Percentiles rank a stretch among this genome's conserved stretches.
phyloP scores from a whole-genome alignment of 2,888 invertebrate genomes.

The Drosophila putrida region DNA sequence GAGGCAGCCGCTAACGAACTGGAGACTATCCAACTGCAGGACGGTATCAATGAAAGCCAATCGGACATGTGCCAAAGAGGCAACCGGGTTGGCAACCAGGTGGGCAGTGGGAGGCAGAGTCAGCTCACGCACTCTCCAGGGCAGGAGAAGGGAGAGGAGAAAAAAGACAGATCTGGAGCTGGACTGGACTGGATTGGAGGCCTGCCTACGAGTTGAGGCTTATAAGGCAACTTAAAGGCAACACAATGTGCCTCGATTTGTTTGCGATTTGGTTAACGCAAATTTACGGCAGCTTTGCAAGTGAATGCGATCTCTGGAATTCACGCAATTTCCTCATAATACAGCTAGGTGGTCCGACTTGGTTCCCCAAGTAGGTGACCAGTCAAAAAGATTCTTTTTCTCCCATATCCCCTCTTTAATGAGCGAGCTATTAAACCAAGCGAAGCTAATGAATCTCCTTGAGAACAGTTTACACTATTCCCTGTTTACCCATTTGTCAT shows the following conservation, averaged over 20 bases:
- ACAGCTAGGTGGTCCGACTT: slow-evolving; percentile 59
- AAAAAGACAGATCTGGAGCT: slow-evolving; percentile 12
- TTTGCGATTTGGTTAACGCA: slow-evolving; percentile 73
- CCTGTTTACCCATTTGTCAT: slow-evolving; percentile 57
- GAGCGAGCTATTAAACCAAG: slow-evolving; percentile 50
- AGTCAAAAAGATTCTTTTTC: slow-evolving; percentile 6
- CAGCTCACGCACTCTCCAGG: slow-evolving; percentile 60
- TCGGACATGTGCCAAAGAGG: slow-evolving; percentile 76
- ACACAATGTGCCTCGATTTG: slow-evolving; percentile 71
- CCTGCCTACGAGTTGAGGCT: slow-evolving; percentile 40
- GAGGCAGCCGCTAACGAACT: slow-evolving; percentile 73
- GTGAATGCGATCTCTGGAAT: slow-evolving; percentile 30
- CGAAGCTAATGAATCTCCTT: slow-evolving; percentile 34
- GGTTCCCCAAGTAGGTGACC: slow-evolving; percentile 12
- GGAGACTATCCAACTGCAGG: slow-evolving; percentile 42
- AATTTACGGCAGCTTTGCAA: slow-evolving; percentile 61
- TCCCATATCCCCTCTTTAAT: slow-evolving; percentile 4
- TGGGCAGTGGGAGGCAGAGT: slow-evolving; percentile 50
- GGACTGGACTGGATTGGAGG: slow-evolving; percentile 2
- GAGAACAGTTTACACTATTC: slow-evolving; percentile 20
- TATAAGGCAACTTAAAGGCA: slow-evolving; percentile 54
- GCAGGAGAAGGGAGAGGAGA: slow-evolving; percentile 23
- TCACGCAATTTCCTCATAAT: slow-evolving; percentile 27
- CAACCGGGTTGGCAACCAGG: slow-evolving; percentile 14
- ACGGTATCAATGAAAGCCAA: slow-evolving; percentile 74